These are phyloP conservation scores for Alca torda DNA, from an alignment of 2,797 vertebrate genomes.

Conservation along the genomic window DNA sequence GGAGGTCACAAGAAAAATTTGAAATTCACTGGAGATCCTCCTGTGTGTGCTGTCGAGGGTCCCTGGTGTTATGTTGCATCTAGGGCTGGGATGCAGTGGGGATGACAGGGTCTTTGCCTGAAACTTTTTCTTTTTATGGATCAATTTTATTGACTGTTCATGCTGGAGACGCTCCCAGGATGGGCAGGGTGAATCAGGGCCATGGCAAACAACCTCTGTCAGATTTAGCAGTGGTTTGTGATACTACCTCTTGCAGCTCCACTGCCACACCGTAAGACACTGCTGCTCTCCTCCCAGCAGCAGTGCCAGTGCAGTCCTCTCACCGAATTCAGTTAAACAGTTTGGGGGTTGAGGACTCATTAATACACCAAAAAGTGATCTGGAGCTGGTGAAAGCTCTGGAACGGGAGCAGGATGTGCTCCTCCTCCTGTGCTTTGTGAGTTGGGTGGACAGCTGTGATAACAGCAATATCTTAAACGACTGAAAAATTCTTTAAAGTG, in stretches of 20 bases:
- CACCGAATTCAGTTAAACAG: rapidly evolving
- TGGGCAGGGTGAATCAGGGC: no score
- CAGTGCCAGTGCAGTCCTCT: background rate
- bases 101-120: background rate
- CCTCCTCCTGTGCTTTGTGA: background rate
- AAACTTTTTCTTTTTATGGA: background rate
- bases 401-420: background rate
- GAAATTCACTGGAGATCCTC: background rate
- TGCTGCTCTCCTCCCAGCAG: background rate
- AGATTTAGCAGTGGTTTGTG: background rate
- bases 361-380: background rate
- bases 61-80: background rate
- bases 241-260: background rate
- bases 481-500: background rate
- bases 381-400: background rate
- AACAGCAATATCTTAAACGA: background rate
- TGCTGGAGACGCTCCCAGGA: background rate
- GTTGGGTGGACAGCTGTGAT: background rate
- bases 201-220: background rate
- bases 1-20: background rate
- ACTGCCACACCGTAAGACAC: rapidly evolving
- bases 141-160: background rate
- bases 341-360: background rate
- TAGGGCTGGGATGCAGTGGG: background rate
- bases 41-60: background rate